These are phyloP conservation scores for Prosopocoilus inquinatus DNA, from an alignment of 2,888 invertebrate species.

Conservation along the genomic window DNA sequence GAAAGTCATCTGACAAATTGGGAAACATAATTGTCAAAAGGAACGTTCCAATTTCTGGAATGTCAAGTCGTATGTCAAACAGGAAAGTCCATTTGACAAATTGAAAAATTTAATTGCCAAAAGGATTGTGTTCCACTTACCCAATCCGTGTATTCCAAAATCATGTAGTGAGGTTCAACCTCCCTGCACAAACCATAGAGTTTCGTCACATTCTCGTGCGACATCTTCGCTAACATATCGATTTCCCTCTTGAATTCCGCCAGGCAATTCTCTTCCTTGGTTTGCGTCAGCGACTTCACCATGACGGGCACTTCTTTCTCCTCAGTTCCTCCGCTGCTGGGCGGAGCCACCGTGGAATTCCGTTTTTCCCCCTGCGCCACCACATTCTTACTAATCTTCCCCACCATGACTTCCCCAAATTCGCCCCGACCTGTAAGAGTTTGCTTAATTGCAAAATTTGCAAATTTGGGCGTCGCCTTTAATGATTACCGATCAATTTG, in stretches of 20 bases:
- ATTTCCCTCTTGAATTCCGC: slow-evolving; percentile 87
- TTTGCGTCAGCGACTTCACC: slow-evolving; percentile 74
- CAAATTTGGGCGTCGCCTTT: not conserved
- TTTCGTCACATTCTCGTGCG: slow-evolving; percentile 77
- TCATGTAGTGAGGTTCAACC: slow-evolving; percentile 82
- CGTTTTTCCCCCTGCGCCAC: slow-evolving; percentile 30
- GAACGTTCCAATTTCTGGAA: no score
- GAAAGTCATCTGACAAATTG: no score
- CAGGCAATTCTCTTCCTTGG: slow-evolving; percentile 74
- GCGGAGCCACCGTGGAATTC: slow-evolving; percentile 35
- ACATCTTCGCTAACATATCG: slow-evolving; percentile 80
- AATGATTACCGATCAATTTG: slow-evolving; percentile 54
- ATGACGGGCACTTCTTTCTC: slow-evolving; percentile 59
- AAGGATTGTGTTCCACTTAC: slow-evolving; percentile 53
- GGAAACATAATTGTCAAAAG: no score
- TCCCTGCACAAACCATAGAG: slow-evolving; percentile 81
- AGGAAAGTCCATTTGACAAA: no score
- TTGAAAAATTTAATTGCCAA: not conserved
- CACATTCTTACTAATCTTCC: slow-evolving; percentile 53
- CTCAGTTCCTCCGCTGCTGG: slow-evolving; percentile 43
- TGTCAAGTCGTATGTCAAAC: no score
- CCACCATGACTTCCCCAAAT: slow-evolving; percentile 88
- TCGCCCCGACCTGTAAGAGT: slow-evolving; percentile 74
- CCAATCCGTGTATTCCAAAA: slow-evolving; percentile 92
- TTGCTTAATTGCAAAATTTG: slow-evolving; percentile 39